Percentiles rank a stretch among this genome's conserved stretches.
Evolutionary conservation across 2,888 invertebrate genomes (phyloP).

Genomic region (Dolichomitus sp.): DNA sequence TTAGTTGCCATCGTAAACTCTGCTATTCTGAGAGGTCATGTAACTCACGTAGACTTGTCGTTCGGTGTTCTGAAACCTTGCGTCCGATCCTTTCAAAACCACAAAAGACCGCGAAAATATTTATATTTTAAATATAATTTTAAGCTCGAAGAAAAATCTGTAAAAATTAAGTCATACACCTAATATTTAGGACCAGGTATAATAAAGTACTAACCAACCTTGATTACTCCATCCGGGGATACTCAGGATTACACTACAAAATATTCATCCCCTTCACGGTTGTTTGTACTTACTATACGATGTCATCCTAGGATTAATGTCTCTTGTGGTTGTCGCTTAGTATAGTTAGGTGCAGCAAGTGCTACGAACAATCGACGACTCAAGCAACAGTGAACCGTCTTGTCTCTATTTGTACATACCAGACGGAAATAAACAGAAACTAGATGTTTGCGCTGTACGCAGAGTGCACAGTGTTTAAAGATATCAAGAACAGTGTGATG

Average conservation of each 20-base stretch:
- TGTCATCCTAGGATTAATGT: slow-evolving; percentile 43
- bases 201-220: too few relatives aligned
- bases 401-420: slow-evolving; percentile 21
- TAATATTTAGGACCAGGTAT: too few relatives aligned
- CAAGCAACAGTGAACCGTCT: slow-evolving; percentile 33
- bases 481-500: neutral
- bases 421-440: slow-evolving; percentile 35
- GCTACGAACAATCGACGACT: slow-evolving; percentile 30
- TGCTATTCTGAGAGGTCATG: too few relatives aligned
- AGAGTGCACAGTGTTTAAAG: neutral
- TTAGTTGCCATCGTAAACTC: too few relatives aligned
- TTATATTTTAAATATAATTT: too few relatives aligned
- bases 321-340: slow-evolving; percentile 27
- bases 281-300: slow-evolving; percentile 13
- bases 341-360: slow-evolving; percentile 19
- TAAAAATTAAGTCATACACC: too few relatives aligned
- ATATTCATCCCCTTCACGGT: slow-evolving; percentile 38
- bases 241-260: neutral
- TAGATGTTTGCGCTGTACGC: slow-evolving; percentile 14
- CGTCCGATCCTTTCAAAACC: too few relatives aligned
- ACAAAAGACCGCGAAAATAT: too few relatives aligned
- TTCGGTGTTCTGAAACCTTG: too few relatives aligned
- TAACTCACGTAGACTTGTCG: too few relatives aligned
- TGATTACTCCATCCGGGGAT: too few relatives aligned
- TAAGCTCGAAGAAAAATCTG: too few relatives aligned